Conservation (phyloP, 2,113 vertebrate species). For the Tetrax tetrax region DNA sequence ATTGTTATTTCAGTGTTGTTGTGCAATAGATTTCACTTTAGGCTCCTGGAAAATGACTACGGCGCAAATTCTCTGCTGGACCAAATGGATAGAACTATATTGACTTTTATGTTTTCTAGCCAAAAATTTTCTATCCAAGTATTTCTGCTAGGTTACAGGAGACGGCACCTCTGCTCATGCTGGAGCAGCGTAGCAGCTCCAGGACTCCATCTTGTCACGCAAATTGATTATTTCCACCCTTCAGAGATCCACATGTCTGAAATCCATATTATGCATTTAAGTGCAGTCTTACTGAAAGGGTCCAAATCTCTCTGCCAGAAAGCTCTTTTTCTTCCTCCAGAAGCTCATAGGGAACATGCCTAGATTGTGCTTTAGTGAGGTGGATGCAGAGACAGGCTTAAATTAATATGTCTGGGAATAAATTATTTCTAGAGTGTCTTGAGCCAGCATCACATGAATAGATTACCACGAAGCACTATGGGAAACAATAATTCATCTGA, state of each 20-base stretch:
- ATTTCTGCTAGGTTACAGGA: neutral
- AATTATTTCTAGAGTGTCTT: conserved; percentile 47
- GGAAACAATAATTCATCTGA: conserved; percentile 35
- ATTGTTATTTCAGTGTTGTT: neutral
- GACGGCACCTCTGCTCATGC: neutral
- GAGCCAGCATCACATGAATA: conserved; percentile 43
- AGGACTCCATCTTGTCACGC: neutral
- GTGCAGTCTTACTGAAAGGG: conserved; percentile 11
- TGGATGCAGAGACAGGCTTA: conserved; percentile 31
- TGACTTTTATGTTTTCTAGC: neutral
- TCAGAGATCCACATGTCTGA: conserved; percentile 3
- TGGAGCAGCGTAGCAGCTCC: neutral
- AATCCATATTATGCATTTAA: neutral
- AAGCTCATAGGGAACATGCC: neutral
- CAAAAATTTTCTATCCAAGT: neutral
- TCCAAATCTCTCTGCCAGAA: conserved; percentile 36
- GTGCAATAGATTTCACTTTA: neutral
- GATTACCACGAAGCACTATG: conserved; percentile 24
- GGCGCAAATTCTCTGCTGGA: neutral
- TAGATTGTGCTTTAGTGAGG: conserved; percentile 44
- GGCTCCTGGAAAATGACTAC: neutral
- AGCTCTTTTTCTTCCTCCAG: neutral
- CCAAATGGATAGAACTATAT: neutral
- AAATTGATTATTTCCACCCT: conserved; percentile 56
- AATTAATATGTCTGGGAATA: conserved; percentile 60